phyloP scores from a whole-genome alignment of 2,113 vertebrate species.

The Psammodynastes pulverulentus region DNA sequence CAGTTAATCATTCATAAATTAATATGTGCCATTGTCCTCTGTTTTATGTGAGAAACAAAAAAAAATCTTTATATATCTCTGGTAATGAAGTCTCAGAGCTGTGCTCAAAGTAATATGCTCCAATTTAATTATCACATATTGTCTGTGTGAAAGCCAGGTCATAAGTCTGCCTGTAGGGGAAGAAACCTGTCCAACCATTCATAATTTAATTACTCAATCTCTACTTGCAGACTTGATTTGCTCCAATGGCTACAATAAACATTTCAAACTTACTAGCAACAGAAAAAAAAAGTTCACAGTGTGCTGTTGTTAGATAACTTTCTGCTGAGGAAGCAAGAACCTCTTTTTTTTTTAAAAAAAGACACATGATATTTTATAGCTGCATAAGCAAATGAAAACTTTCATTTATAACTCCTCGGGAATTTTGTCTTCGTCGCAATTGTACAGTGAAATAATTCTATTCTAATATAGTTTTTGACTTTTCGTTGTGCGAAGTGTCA shows the following conservation, averaged over 20 bases:
- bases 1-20: constrained; percentile 27
- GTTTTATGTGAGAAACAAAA: not conserved
- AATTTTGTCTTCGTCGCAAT: constrained; percentile 13
- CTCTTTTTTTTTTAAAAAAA: not conserved
- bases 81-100: constrained; percentile 30
- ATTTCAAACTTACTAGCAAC: constrained; percentile 27
- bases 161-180: not conserved
- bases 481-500: constrained; percentile 29
- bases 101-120: constrained; percentile 8
- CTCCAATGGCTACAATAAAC: constrained; percentile 38
- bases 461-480: not conserved
- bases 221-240: constrained; percentile 32
- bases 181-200: constrained; percentile 28
- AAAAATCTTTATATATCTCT: constrained; percentile 7
- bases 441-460: constrained; percentile 31
- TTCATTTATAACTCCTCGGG: not conserved
- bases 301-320: constrained; percentile 29
- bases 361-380: constrained; percentile 18
- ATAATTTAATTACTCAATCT: constrained; percentile 40
- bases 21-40: not conserved
- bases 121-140: constrained; percentile 38
- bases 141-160: constrained; percentile 13
- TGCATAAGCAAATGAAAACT: constrained; percentile 7
- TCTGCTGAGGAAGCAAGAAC: constrained; percentile 10
- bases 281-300: not conserved